A percentile compares a stretch with the other conserved stretches of the same genome.
These are phyloP conservation scores for Phoebastria nigripes DNA, from an alignment of 2,797 vertebrate genomes.

Conservation along the genomic window DNA sequence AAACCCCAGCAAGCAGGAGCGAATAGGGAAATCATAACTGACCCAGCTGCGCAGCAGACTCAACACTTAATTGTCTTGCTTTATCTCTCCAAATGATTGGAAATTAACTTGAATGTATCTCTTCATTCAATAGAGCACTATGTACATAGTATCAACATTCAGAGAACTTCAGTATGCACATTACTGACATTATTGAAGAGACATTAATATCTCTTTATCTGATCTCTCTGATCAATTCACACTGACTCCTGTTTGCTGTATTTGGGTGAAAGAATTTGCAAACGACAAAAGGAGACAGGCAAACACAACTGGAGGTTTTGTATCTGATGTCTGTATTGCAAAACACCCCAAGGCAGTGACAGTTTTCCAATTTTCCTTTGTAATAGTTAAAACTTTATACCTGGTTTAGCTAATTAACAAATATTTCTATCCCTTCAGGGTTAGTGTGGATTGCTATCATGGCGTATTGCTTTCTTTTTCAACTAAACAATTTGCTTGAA, in stretches of 20 bases:
- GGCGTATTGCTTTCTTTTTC: background rate
- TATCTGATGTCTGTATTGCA: background rate
- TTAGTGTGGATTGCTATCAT: background rate
- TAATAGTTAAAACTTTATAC: background rate
- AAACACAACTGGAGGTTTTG: background rate
- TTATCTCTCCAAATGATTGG: rapidly evolving
- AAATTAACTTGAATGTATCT: background rate
- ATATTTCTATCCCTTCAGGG: background rate
- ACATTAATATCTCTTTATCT: background rate
- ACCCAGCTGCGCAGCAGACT: background rate
- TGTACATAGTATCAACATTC: background rate
- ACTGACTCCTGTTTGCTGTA: background rate
- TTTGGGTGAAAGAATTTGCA: background rate
- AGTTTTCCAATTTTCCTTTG: background rate
- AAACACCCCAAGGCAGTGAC: background rate
- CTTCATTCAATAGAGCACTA: background rate
- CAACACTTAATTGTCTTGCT: background rate
- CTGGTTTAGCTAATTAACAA: background rate
- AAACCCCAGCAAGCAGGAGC: background rate
- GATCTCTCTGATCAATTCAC: background rate
- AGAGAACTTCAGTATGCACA: background rate
- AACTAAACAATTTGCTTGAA: background rate
- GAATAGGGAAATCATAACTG: background rate
- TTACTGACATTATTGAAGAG: background rate
- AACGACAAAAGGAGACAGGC: background rate